Evolutionary conservation across 2,113 vertebrate species (phyloP), one percentile per base, ranked within the genome.

Genomic region (Chaetodon auriga): DNA sequence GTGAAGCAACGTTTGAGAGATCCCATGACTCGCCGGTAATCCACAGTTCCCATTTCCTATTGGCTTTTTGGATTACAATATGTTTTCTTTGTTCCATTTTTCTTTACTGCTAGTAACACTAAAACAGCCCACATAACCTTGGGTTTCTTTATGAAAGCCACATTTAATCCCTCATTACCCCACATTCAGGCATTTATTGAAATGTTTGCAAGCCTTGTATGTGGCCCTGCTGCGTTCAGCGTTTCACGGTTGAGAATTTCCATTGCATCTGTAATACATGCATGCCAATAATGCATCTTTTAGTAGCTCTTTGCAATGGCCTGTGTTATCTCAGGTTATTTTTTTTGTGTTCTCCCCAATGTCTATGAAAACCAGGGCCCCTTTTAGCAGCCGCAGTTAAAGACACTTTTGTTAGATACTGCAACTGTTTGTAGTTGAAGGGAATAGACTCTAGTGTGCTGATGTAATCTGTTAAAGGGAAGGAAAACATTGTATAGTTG

Each of bases 21-120:
- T 95, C 94, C 92, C 93, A 89, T 96, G 95, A 94, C 92, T 93
- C 77, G 63, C 60, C 84, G 80, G 78, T 94, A 95, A 94, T 94
- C 93, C 92, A 69, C 53, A 68, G 19, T 78, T 61, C 84, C 58
- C 66, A n/a, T 75, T 85, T 83, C 58, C 69, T 78, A 76, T 80
- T 79, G 63, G 77, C 81, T 84, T 83, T 84, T 88, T 78, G 75
- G 69, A 92, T 82, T 86, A 94, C 90, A 93, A 89, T 70, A 61
- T 86, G 82, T 83, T 89, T 92, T 89, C 90, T 88, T 92, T 90
- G 74, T 89, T 83, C 76, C 68, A 43, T 78, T 90, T 87, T 84
- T 79, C 68, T 79, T 51, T 73, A 73, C 68, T 80, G 64, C 62
- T 51, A 61, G 92, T 93, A 89, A 85, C 63, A 49, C 70, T 86